phyloP scores from a whole-genome alignment of 2,888 invertebrate genomes.

The Cyrtodaria siliqua region DNA sequence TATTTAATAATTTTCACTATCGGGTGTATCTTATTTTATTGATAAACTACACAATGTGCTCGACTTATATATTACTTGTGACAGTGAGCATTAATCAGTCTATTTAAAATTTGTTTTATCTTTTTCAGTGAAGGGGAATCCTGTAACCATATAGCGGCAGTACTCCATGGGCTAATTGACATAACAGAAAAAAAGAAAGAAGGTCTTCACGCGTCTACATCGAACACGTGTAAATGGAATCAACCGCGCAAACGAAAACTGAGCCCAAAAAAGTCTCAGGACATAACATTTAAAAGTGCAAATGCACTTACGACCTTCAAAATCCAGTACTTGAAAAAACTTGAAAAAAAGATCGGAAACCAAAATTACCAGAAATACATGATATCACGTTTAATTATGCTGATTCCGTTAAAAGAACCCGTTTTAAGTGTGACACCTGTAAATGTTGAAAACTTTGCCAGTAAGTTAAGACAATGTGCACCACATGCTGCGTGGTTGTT shows the following conservation, averaged over 20 bases:
- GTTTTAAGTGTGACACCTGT: too few relatives aligned
- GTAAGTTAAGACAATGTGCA: constrained; percentile 5
- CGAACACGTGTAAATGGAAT: constrained; percentile 34
- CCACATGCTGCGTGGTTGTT: constrained; percentile 4
- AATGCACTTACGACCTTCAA: background rate
- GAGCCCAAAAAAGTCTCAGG: constrained; percentile 15
- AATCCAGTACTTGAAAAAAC: background rate
- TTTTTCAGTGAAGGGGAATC: constrained; percentile 23
- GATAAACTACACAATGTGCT: too few relatives aligned
- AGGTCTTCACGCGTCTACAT: constrained; percentile 23
- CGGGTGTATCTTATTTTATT: too few relatives aligned
- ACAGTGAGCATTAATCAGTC: too few relatives aligned
- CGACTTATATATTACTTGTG: too few relatives aligned
- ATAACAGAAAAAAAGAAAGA: constrained; percentile 32
- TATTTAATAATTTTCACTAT: too few relatives aligned
- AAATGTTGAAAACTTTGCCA: too few relatives aligned
- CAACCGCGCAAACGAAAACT: constrained; percentile 28
- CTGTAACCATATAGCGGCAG: constrained; percentile 39
- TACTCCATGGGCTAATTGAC: constrained; percentile 34
- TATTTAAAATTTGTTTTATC: background rate
- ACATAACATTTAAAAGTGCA: constrained; percentile 15
- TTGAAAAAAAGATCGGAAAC: too few relatives aligned
- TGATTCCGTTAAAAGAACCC: too few relatives aligned
- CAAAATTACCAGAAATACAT: too few relatives aligned
- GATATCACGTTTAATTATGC: too few relatives aligned